Base-by-base conservation (phyloP, 2,888 invertebrate genomes). In the Eilema depressum region DNA sequence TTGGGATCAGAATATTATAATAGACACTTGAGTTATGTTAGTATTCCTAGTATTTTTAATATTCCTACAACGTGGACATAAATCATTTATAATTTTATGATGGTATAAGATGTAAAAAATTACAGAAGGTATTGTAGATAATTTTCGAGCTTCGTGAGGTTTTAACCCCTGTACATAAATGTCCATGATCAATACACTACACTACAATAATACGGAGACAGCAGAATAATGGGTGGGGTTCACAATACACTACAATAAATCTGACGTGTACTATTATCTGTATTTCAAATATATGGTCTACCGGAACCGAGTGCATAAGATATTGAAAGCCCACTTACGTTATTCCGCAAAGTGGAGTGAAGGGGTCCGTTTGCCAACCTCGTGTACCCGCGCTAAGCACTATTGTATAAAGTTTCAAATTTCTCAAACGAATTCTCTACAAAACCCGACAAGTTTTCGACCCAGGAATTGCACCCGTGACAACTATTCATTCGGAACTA, bases 371-470 rank as follows among this genome's bases (percentile, higher is more conserved):
- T 53, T 53, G 10, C 20, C 8, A 53, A 53, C 53, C 20, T n/a
- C 53, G 53, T 53, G 3, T 53, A n/a, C 20, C n/a, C 53, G 53
- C 53, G 53, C 53, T 53, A 53, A 53, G 53, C n/a, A 53, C 53
- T 53, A 53, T n/a, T 20, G n/a, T 53, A 10, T 53, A 53, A 53
- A 53, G 53, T 53, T 53, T 53, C 53, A 53, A 53, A 53, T 53
- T 10, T 53, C 53, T 53, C 53, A 53, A 53, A 53, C 53, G n/a
- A 53, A 53, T 53, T 53, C 53, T 53, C 53, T 53, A 53, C 53
- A 53, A 53, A 53, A 53, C 53, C 53, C 53, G n/a, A 53, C 53
- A 53, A 53, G n/a, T 53, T 53, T 53, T 20, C 53, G n/a, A 53
- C 53, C 53, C n/a, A 53, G n/a, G 53, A 53, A 53, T 53, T 53